Evolutionary conservation across 2,888 invertebrate species (phyloP).

Genomic region (Orchesella flavescens): DNA sequence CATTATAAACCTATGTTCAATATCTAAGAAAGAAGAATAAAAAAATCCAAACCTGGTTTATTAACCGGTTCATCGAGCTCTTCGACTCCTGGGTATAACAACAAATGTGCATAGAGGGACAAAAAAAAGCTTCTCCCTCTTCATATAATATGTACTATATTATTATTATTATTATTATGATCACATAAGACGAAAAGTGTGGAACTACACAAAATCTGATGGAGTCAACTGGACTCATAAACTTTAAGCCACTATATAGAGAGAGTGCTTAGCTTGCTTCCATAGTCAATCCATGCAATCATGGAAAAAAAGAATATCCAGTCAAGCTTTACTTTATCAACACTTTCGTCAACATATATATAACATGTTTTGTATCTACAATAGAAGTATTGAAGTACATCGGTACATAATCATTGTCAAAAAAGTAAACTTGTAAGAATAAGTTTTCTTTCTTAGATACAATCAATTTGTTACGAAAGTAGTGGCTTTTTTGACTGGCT

Average conservation of each 20-base stretch:
- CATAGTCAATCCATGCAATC: neutral
- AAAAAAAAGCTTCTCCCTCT: neutral
- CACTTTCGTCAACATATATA: constrained; percentile 46
- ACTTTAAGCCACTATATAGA: neutral
- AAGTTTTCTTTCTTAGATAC: too few species aligned
- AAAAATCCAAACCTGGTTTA: constrained; percentile 46
- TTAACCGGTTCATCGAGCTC: constrained; percentile 62
- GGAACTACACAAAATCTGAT: constrained; percentile 40
- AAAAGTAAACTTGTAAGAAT: too few species aligned
- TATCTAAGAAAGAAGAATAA: neutral
- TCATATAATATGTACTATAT: constrained; percentile 2
- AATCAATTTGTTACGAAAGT: too few species aligned
- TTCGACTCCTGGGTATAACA: constrained; percentile 13
- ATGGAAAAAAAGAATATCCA: neutral
- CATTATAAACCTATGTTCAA: neutral
- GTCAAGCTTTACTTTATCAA: constrained; percentile 13
- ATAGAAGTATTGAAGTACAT: too few species aligned
- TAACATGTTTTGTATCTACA: neutral
- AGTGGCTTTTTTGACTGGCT: too few species aligned
- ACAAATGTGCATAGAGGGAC: too few species aligned
- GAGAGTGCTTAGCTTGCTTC: neutral
- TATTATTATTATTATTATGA: constrained; percentile 19
- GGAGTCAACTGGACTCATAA: constrained; percentile 17
- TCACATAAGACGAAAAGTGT: constrained; percentile 6
- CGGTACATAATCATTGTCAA: too few species aligned